Percentiles rank a stretch among this genome's conserved stretches.
Evolutionary conservation across 2,888 invertebrate genomes (phyloP).

Genomic region (Neoscelio sp.): DNA sequence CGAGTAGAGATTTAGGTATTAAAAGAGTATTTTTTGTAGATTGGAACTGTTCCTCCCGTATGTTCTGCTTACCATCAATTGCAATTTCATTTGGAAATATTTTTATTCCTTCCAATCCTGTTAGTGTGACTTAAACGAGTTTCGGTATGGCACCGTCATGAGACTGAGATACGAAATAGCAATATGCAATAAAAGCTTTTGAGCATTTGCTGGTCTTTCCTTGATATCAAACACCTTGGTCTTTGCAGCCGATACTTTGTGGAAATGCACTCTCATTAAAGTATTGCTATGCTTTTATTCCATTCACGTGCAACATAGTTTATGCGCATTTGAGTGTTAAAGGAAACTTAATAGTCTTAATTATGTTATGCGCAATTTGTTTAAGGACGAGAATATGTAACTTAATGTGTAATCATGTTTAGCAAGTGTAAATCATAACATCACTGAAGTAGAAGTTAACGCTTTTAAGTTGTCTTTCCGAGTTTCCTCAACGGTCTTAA

Average conservation of each 20-base stretch:
- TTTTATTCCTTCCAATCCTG: constrained; percentile 41
- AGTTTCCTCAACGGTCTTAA: too few species aligned
- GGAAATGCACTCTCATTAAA: constrained; percentile 49
- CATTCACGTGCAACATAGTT: constrained; percentile 7
- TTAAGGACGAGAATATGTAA: too few species aligned
- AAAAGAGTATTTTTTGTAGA: background rate
- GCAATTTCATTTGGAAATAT: constrained; percentile 23
- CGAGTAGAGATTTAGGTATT: constrained; percentile 3
- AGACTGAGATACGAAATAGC: constrained; percentile 47
- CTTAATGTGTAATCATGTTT: too few species aligned
- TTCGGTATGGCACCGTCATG: constrained; percentile 8
- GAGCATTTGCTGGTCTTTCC: constrained; percentile 39
- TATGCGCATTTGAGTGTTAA: constrained; percentile 29
- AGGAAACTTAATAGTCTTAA: constrained; percentile 8
- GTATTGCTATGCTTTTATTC: constrained; percentile 32
- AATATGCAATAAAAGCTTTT: constrained; percentile 57
- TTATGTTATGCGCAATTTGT: too few species aligned
- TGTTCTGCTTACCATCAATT: constrained; percentile 25
- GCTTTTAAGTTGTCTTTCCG: too few species aligned
- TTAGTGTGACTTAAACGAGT: constrained; percentile 50
- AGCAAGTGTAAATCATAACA: too few species aligned
- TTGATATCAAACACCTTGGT: constrained; percentile 47
- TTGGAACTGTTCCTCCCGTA: background rate
- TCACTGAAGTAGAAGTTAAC: too few species aligned
- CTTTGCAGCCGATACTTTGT: constrained; percentile 49